Percentiles rank a stretch among this genome's conserved stretches.
These are phyloP conservation scores for Panulirus ornatus DNA, from an alignment of 1,140 invertebrate species.

Conservation along the genomic window DNA sequence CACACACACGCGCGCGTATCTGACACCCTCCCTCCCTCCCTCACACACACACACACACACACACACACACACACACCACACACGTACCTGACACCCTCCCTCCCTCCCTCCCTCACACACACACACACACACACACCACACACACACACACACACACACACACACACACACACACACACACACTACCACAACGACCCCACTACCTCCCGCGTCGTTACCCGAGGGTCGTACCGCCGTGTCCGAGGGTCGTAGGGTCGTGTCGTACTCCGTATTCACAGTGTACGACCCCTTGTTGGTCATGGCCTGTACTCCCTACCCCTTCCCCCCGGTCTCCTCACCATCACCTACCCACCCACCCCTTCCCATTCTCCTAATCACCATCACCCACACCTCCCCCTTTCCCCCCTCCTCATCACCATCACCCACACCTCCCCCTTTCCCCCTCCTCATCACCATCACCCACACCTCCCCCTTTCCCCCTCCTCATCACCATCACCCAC, in stretches of 20 bases:
- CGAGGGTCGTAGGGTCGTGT: too few species aligned
- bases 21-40: too few species aligned
- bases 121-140: too few species aligned
- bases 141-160: neutral
- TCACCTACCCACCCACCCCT: neutral
- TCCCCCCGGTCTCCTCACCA: neutral
- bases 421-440: neutral
- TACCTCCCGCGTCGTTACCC: neutral
- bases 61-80: too few species aligned
- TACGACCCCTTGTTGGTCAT: too few species aligned
- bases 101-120: too few species aligned
- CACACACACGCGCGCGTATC: neutral
- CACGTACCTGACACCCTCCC: too few species aligned
- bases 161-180: neutral
- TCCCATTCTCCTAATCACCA: neutral
- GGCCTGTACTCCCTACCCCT: too few species aligned
- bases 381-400: neutral
- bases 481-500: too few species aligned
- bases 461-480: too few species aligned
- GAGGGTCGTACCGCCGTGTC: too few species aligned
- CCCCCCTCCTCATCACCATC: neutral
- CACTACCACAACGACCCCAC: neutral
- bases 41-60: too few species aligned
- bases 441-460: neutral
- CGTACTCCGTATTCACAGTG: neutral